Evolutionary conservation across 1,140 invertebrate genomes (phyloP).

Genomic region (Brachionus manjavacas): DNA sequence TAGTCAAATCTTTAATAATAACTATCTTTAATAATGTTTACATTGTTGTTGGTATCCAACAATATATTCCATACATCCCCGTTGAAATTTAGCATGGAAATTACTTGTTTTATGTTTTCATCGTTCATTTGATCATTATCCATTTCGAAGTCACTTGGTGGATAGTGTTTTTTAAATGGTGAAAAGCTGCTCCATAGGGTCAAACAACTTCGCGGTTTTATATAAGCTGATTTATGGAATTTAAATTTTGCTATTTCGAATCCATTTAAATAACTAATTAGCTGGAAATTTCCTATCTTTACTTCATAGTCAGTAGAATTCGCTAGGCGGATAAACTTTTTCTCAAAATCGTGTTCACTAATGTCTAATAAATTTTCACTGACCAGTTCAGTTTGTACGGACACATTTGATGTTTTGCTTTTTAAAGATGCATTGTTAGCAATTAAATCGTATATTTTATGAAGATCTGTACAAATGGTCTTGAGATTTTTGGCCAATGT

Average conservation of each 20-base stretch:
- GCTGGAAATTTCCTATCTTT: background rate
- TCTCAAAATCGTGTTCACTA: background rate
- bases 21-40: background rate
- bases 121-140: background rate
- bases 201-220: background rate
- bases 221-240: background rate
- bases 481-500: background rate
- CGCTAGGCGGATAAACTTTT: background rate
- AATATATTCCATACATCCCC: background rate
- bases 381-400: background rate
- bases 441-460: background rate
- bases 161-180: slow-evolving; percentile 15
- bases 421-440: background rate
- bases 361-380: background rate
- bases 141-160: background rate
- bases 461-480: background rate
- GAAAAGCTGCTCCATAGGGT: slow-evolving; percentile 7
- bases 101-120: background rate
- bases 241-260: background rate
- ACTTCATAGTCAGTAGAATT: background rate
- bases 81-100: background rate
- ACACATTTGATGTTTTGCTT: background rate
- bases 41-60: slow-evolving; percentile 5
- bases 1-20: background rate
- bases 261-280: slow-evolving; percentile 11